Evolutionary conservation across 2,888 invertebrate genomes (phyloP).

Genomic region (Ceramica pisi): DNA sequence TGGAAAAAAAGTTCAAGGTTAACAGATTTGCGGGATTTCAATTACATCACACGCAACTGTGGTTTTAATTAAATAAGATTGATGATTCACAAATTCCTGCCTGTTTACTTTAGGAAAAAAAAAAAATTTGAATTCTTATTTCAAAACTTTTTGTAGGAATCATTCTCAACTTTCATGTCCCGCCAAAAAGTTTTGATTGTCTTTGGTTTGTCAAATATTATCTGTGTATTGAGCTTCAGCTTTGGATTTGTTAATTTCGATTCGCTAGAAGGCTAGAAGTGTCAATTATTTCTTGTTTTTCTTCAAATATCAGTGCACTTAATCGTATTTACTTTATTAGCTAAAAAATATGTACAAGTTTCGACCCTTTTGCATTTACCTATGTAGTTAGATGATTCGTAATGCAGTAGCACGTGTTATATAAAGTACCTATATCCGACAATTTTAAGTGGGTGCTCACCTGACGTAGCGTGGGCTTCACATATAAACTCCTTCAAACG

Average conservation of each 20-base stretch:
- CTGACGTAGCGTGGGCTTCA: constrained; percentile 18
- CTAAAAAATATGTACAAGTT: too few species aligned
- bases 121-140: not conserved
- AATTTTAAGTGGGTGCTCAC: constrained; percentile 33
- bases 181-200: constrained; percentile 16
- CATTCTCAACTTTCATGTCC: not conserved
- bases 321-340: too few species aligned
- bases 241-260: too few species aligned
- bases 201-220: not conserved
- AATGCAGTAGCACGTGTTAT: constrained; percentile 26
- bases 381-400: constrained; percentile 2
- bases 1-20: constrained; percentile 55
- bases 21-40: constrained; percentile 34
- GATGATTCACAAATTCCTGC: not conserved
- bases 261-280: too few species aligned
- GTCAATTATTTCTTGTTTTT: not conserved
- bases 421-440: constrained; percentile 9
- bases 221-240: not conserved
- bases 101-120: not conserved
- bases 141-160: not conserved
- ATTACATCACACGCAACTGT: constrained; percentile 34
- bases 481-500: constrained; percentile 40
- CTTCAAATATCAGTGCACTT: not conserved
- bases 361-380: too few species aligned
- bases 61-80: constrained; percentile 3